phyloP scores from a whole-genome alignment of 1,140 invertebrate species.

The Zaprionus africanus region DNA sequence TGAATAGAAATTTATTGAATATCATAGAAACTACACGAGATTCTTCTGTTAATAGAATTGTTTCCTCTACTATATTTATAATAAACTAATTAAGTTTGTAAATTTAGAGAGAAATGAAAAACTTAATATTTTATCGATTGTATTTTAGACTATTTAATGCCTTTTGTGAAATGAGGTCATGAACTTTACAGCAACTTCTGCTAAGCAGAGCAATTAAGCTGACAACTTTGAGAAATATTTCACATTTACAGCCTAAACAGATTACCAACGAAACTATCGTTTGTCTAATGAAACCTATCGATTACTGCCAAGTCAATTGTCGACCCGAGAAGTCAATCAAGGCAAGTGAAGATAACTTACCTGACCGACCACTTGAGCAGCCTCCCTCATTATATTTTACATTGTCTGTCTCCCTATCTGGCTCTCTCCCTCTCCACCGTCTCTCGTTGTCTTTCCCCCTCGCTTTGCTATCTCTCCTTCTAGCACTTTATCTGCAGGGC shows the following conservation, averaged over 20 bases:
- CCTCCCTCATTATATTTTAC: neutral
- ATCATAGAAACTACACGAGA: no score
- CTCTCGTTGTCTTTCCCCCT: neutral
- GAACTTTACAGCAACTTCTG: no score
- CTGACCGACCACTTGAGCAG: constrained; percentile 11
- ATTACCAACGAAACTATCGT: neutral
- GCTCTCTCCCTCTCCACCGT: neutral
- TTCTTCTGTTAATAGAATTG: no score
- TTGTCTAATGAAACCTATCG: neutral
- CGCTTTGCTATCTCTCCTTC: neutral
- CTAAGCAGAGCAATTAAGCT: neutral
- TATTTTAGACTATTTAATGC: no score
- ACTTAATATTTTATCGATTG: no score
- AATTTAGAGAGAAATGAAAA: no score
- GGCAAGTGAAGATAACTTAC: constrained; percentile 2
- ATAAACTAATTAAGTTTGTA: no score
- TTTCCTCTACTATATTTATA: no score
- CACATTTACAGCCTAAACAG: neutral
- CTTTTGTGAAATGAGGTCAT: no score
- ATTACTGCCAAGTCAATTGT: neutral
- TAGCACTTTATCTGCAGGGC: constrained; percentile 33
- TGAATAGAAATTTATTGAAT: no score
- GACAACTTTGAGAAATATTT: neutral
- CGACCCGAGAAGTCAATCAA: neutral
- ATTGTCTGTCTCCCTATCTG: neutral